Base-by-base conservation (phyloP, 2,797 vertebrate species). In the Takifugu ocellatus region DNA sequence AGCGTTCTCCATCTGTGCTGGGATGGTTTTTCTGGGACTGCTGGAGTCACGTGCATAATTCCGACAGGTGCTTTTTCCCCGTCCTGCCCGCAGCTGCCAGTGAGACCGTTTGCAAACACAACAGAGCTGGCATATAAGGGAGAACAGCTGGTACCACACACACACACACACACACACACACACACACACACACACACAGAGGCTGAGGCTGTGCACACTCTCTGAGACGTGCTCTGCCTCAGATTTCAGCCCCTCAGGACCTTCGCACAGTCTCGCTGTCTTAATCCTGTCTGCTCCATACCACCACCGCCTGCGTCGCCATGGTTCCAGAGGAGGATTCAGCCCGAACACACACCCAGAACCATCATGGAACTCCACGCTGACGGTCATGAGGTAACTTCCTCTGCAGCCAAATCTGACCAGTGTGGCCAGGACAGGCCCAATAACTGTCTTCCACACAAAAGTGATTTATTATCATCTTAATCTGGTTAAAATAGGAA, bases 51-150 rank as follows among this genome's bases (percentile, higher is more conserved):
- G 56, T 78, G 75, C 76, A 63, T 77, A 74, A 83, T 78, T 81
- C 70, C 81, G 83, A 86, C 84, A 84, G 84, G 86, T 84, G 78
- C 79, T 75, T 70, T 78, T 79, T 58, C 68, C 21, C 68, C 61
- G 51, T 81, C 78, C 66, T 76, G 63, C 79, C 68, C 62, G 73
- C 81, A 81, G 77, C 83, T 85, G 82, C 78, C 83, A 74, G 67
- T 74, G 82, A 79, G 81, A 42, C 84, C 55, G 72, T 86, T 79
- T 64, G 78, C 72, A 83, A 88, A 89, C 81, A 85, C 81, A 79
- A 81, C 73, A 66, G 65, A 82, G 75, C 61, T 76, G 78, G 81
- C 78, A 70, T 79, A 59, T 64, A 69, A 54, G 48, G 66, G 61
- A 61, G 72, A 84, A 85, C 87, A 88, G 81, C 84, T 87, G 86